Conservation (phyloP, 2,797 vertebrate genomes). For the Glossophaga mutica region DNA sequence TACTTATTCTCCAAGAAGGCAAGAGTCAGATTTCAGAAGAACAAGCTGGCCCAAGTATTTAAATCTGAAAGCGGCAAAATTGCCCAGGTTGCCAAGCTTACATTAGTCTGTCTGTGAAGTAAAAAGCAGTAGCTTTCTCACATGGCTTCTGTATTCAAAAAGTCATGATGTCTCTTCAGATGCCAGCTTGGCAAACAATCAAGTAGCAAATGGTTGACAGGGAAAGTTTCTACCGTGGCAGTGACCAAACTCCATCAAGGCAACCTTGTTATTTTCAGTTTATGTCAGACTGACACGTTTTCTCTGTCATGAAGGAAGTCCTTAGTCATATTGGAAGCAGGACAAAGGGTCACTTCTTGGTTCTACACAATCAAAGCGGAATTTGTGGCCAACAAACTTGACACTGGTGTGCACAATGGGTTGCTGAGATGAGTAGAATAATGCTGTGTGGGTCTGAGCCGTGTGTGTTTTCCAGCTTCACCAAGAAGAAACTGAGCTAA, state of each 20-base stretch:
- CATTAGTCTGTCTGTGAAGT: background rate
- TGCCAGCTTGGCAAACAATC: background rate
- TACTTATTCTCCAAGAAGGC: background rate
- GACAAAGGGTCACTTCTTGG: background rate
- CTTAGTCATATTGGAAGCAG: background rate
- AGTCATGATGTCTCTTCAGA: background rate
- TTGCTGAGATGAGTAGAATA: background rate
- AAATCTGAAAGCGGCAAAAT: background rate
- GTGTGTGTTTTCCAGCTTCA: background rate
- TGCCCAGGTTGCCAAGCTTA: background rate
- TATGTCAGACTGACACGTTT: background rate
- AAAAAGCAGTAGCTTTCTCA: background rate
- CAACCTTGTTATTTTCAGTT: background rate
- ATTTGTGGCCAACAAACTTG: background rate
- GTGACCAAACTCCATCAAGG: background rate
- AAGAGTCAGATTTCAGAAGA: background rate
- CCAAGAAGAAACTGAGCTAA: background rate
- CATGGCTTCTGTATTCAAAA: background rate
- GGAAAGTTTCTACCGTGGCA: background rate
- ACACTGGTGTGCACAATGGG: background rate
- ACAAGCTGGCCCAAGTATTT: background rate
- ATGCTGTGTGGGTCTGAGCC: background rate
- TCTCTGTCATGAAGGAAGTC: background rate
- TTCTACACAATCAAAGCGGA: background rate
- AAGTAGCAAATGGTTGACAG: background rate